Base-by-base conservation (phyloP, 2,113 vertebrate species). In the Cercocebus atys region DNA sequence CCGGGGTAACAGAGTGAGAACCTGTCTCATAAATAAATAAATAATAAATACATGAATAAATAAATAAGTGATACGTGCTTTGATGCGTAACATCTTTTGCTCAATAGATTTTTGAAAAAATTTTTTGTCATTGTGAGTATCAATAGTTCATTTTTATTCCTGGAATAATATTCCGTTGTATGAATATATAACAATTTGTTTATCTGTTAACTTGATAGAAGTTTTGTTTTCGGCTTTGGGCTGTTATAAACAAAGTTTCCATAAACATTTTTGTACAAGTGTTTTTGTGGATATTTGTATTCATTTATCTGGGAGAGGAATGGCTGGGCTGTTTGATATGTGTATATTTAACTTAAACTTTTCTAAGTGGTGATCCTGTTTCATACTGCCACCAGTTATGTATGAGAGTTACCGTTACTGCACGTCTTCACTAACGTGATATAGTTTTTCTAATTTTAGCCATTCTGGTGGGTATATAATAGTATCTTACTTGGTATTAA, bases 241-340 rank as follows among this genome's bases (percentile, higher is more conserved):
- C 18, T 90, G 57, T 93, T 93, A 93, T 90, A 96, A 93, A 86
- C 81, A 82, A 85, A 85, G 52, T 52, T 47, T 86, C 43, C 75
- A 2, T 88, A 73, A 55, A 66, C 9, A 59, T 52, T 79, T 96
- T 92, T 72, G 9, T 90, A 20, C 18, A 68, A 52, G 45, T 23
- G 12, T 88, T 84, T 95, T 90, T 66, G 72, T 92, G 23, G 22
- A 30, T 84, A 18, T 30, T 35, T 92, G 18, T 79, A 81, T 88
- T 89, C 27, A 47, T 35, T 76, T 83, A 16, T 95, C 23, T 57
- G 17, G 82, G 8, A 43, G 59, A 64, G 59, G 32, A 79, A 80
- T 92, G 30, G 4, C 22, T 79, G 30, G 50, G 12, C 30, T 30
- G 30, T 92, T 12, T 93, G 6, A 20, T 82, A 88, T 43, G 18